Evolutionary conservation across 2,113 vertebrate species (phyloP).

Genomic region (Hippoglossus stenolepis): DNA sequence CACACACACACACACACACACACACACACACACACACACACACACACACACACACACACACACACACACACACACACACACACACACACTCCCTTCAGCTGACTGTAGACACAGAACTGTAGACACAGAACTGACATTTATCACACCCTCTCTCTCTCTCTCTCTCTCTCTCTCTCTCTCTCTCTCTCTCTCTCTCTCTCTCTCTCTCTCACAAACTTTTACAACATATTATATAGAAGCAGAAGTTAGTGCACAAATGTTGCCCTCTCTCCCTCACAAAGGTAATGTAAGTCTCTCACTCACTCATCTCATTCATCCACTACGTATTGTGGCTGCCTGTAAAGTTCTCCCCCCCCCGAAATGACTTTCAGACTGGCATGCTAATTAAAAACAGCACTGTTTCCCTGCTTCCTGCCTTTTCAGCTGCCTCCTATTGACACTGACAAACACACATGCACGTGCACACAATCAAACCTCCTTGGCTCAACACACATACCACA

Average conservation of each 20-base stretch:
- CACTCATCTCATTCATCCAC: constrained; percentile 21
- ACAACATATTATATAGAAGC: constrained; percentile 7
- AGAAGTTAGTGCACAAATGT: constrained; percentile 14
- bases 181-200: no score
- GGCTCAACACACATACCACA: neutral
- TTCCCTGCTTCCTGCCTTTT: constrained; percentile 68
- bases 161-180: neutral
- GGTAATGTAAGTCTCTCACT: neutral
- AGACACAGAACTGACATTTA: no score
- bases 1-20: neutral
- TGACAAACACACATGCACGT: constrained; percentile 7
- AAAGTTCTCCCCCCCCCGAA: constrained; percentile 72
- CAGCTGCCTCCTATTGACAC: constrained; percentile 57
- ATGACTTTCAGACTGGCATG: constrained; percentile 75
- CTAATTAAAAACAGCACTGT: constrained; percentile 87
- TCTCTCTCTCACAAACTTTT: neutral
- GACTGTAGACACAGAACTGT: no score
- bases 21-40: neutral
- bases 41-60: neutral
- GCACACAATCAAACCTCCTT: neutral
- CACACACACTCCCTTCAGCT: neutral
- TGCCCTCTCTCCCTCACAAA: constrained; percentile 11
- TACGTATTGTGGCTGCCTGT: constrained; percentile 63
- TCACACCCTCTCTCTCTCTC: neutral
- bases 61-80: neutral